Percentiles rank a stretch among this genome's conserved stretches.
Conservation (phyloP, 2,888 invertebrate species). For the Notodonta dromedarius region DNA sequence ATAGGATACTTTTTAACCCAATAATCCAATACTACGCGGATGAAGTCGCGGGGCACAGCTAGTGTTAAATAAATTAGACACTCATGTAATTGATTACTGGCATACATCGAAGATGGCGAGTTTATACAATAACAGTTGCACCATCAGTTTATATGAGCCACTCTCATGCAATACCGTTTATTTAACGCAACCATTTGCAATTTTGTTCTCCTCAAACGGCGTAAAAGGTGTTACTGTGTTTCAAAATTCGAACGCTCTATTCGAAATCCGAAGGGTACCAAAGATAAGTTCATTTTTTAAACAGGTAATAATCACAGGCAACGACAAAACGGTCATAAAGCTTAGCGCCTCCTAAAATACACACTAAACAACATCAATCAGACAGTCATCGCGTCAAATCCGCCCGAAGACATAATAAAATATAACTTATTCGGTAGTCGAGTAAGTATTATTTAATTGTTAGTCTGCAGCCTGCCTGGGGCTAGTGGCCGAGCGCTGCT, state of each 20-base stretch:
- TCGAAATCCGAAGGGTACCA: neutral
- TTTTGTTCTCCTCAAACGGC: neutral
- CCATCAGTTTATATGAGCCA: conserved; percentile 14
- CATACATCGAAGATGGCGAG: conserved; percentile 41
- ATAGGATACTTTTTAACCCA: too few species aligned
- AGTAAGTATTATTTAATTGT: conserved; percentile 82
- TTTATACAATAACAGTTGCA: conserved; percentile 24
- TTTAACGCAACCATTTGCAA: neutral
- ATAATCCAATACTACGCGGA: too few species aligned
- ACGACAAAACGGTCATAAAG: conserved; percentile 46
- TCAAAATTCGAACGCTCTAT: conserved; percentile 16
- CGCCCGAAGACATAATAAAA: conserved; percentile 76
- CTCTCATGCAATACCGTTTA: conserved; percentile 1
- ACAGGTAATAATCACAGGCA: conserved; percentile 26
- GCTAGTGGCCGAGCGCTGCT: conserved; percentile 54
- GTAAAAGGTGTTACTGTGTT: conserved; percentile 2
- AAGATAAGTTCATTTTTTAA: neutral
- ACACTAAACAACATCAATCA: conserved; percentile 68
- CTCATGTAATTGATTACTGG: conserved; percentile 62
- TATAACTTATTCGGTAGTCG: conserved; percentile 78
- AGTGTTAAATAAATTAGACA: conserved; percentile 69
- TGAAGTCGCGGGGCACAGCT: too few species aligned
- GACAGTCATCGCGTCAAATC: conserved; percentile 68
- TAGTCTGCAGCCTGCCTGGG: conserved; percentile 67
- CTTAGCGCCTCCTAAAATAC: conserved; percentile 55